phyloP scores from a whole-genome alignment of 2,113 vertebrate species.

The Mugil cephalus region DNA sequence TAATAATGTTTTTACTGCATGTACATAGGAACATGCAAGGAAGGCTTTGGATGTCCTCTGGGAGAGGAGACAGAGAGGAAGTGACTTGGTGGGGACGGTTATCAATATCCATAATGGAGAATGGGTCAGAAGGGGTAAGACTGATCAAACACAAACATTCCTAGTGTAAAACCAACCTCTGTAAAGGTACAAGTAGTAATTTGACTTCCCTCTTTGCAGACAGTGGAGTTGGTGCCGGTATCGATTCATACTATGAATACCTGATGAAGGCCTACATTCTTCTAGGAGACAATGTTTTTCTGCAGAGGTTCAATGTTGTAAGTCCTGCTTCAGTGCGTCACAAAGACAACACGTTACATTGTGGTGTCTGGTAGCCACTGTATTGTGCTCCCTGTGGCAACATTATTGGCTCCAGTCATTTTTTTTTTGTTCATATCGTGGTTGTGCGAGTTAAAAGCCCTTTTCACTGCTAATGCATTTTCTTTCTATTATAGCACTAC shows the following conservation, averaged over 20 bases:
- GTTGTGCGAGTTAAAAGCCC: not conserved
- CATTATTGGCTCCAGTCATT: not conserved
- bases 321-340: slow-evolving; percentile 61
- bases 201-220: slow-evolving; percentile 80
- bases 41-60: slow-evolving; percentile 98
- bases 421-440: not conserved
- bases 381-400: not conserved
- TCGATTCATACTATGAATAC: slow-evolving; percentile 99
- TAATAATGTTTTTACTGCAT: not conserved
- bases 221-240: slow-evolving; percentile 97
- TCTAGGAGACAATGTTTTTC: slow-evolving; percentile 93
- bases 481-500: slow-evolving; percentile 88
- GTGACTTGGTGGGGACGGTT: slow-evolving; percentile 96
- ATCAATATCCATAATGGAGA: slow-evolving; percentile 99
- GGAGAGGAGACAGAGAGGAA: slow-evolving; percentile 96
- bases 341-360: not conserved
- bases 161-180: not conserved
- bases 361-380: not conserved
- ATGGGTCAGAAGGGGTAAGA: slow-evolving; percentile 88
- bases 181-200: not conserved
- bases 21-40: slow-evolving; percentile 90
- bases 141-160: slow-evolving; percentile 4
- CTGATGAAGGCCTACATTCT: slow-evolving; percentile 98
- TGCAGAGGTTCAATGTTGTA: slow-evolving; percentile 97
- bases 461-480: slow-evolving; percentile 13